Percentiles rank a stretch among this genome's conserved stretches.
Conservation (phyloP, 2,888 invertebrate species). For the Xanthorhoe designata region DNA sequence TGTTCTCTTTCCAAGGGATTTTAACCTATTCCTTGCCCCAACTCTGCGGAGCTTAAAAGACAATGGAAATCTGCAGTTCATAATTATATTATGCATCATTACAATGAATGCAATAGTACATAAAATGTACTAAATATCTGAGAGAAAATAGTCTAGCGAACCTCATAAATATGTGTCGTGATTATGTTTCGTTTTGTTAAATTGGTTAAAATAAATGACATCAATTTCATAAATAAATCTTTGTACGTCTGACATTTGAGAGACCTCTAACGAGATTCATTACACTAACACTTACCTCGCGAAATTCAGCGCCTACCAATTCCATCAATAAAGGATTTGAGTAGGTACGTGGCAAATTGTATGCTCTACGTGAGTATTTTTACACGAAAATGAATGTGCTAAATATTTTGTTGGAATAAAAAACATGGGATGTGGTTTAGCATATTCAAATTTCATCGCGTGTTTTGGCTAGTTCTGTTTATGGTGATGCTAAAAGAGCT, state of each 20-base stretch:
- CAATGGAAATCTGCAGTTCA: too few species aligned
- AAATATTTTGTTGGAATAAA: constrained; percentile 15
- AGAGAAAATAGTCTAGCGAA: too few species aligned
- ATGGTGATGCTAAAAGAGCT: constrained; percentile 2
- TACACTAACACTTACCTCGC: background rate
- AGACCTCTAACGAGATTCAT: background rate
- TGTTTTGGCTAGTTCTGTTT: constrained; percentile 24
- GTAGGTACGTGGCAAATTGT: constrained; percentile 6
- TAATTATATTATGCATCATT: too few species aligned
- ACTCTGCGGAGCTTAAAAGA: too few species aligned
- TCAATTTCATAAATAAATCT: background rate
- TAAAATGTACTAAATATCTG: too few species aligned
- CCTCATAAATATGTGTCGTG: too few species aligned
- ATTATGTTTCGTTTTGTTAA: too few species aligned
- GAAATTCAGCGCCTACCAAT: constrained; percentile 8
- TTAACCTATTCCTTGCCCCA: too few species aligned
- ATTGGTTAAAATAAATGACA: too few species aligned
- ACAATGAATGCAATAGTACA: too few species aligned
- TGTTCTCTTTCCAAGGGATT: too few species aligned
- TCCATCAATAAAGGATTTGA: constrained; percentile 3
- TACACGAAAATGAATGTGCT: constrained; percentile 10
- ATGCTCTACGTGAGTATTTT: constrained; percentile 12
- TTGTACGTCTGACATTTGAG: background rate
- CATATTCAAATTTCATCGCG: constrained; percentile 32
- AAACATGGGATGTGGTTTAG: constrained; percentile 15